phyloP scores from a whole-genome alignment of 1,140 invertebrate genomes.

The Nasonia vitripennis region DNA sequence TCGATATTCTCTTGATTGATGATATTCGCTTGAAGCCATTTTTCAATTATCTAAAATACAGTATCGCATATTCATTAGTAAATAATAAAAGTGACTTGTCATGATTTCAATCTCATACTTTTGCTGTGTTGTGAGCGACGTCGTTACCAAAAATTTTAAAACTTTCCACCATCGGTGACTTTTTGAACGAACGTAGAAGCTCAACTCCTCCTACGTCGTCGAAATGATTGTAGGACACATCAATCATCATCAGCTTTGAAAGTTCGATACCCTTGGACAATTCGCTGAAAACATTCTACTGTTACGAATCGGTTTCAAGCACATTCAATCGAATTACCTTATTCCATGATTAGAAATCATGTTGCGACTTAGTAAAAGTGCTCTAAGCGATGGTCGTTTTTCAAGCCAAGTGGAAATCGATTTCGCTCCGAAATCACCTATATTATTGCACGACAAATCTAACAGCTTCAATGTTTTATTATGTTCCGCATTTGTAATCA shows the following conservation, averaged over 20 bases:
- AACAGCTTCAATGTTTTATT: slow-evolving; percentile 75
- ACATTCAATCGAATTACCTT: slow-evolving; percentile 59
- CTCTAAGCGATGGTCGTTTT: slow-evolving; percentile 69
- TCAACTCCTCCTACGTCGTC: slow-evolving; percentile 72
- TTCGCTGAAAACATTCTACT: slow-evolving; percentile 61
- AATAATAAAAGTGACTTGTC: background rate
- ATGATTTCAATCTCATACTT: slow-evolving; percentile 56
- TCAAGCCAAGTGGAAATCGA: slow-evolving; percentile 75
- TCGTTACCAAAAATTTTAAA: slow-evolving; percentile 77
- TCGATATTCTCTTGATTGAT: slow-evolving; percentile 76
- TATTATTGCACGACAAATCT: slow-evolving; percentile 77
- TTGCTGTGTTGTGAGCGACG: slow-evolving; percentile 67
- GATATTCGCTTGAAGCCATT: slow-evolving; percentile 74
- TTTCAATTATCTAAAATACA: slow-evolving; percentile 67
- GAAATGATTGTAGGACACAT: slow-evolving; percentile 76
- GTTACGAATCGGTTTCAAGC: background rate
- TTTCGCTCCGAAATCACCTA: slow-evolving; percentile 76
- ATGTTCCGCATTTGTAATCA: slow-evolving; percentile 71
- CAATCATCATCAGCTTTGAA: slow-evolving; percentile 75
- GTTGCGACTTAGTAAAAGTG: slow-evolving; percentile 74
- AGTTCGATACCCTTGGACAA: slow-evolving; percentile 74
- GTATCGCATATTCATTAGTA: background rate
- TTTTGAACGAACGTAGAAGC: slow-evolving; percentile 76
- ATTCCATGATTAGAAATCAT: slow-evolving; percentile 75
- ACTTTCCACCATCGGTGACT: slow-evolving; percentile 71